Evolutionary conservation across 2,888 invertebrate genomes (phyloP), one percentile per base, ranked within the genome.

Genomic region (Lymantria dispar): DNA sequence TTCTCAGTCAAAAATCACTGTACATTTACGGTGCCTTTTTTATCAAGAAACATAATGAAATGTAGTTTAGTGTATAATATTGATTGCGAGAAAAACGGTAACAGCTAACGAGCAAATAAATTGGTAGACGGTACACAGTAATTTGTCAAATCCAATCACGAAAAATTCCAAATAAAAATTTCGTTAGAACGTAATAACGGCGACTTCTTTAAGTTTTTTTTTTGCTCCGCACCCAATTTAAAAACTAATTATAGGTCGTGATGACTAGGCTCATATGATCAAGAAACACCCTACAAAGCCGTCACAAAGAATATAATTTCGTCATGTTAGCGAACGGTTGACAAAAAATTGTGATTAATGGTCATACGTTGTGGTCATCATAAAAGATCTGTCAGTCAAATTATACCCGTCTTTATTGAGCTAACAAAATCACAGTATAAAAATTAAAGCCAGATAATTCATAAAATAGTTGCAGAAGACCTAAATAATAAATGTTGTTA

Each of bases 301-400:
- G 65, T 66, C 74, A 82, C 83, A 84, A 85, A 83, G 84, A 86
- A 83, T 75, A 85, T 83, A 81, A 87, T 84, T 83, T 85, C 82
- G 83, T 84, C 87, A 83, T 87, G 85, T 87, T 87, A 85, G 78
- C 79, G 77, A 72, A 70, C 64, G 70, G 83, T 80, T 88, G 88
- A 89, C 87, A 88, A 90, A 89, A 89, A 90, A 87, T 64, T 45
- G 77, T 89, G 90, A 90, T 90, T 89, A 84, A 90, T 90, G 87
- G 74, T 74, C 72, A 68, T 62, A 69, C 57, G 60, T 60, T 62
- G 66, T 74, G 74, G 69, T 74, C 76, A 76, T 74, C 79, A 83
- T 79, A 83, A 87, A 84, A 76, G 80, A 79, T 70, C 72, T 84
- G 85, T 80, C 83, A 76, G 81, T 75, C 68, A 68, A 68, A 70